Conservation (phyloP, 2,888 invertebrate genomes). For the Eurois occulta region DNA sequence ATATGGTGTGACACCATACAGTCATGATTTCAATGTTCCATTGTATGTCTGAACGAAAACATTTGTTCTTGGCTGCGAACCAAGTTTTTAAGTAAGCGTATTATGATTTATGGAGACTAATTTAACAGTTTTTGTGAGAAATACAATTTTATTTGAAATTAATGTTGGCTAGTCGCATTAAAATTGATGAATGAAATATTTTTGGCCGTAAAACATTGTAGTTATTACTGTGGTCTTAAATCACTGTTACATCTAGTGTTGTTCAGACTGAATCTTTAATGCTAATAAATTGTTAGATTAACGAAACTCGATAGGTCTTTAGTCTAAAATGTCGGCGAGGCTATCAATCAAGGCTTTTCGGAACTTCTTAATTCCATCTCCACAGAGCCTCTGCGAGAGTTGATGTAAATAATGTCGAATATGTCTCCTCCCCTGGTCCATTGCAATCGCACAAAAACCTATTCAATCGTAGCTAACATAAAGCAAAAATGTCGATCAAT, state of each 20-base stretch:
- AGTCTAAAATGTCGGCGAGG: background rate
- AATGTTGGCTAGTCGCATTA: slow-evolving; percentile 47
- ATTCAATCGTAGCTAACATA: slow-evolving; percentile 21
- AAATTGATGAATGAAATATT: slow-evolving; percentile 49
- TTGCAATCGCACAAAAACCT: slow-evolving; percentile 31
- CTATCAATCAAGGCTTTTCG: background rate
- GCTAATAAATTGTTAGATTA: background rate
- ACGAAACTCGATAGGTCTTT: background rate
- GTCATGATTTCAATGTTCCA: slow-evolving; percentile 66
- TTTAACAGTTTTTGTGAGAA: slow-evolving; percentile 59
- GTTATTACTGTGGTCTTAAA: slow-evolving; percentile 30
- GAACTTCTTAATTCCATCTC: slow-evolving; percentile 9
- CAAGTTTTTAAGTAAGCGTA: slow-evolving; percentile 62
- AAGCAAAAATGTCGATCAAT: slow-evolving; percentile 40
- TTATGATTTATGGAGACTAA: slow-evolving; percentile 60
- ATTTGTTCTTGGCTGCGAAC: slow-evolving; percentile 65
- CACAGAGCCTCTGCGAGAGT: background rate
- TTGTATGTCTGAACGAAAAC: slow-evolving; percentile 61
- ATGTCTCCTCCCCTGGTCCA: background rate
- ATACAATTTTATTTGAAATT: slow-evolving; percentile 45
- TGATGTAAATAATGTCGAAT: slow-evolving; percentile 23
- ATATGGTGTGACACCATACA: slow-evolving; percentile 67
- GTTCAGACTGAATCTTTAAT: background rate
- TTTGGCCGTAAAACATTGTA: slow-evolving; percentile 26
- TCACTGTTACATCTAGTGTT: slow-evolving; percentile 1